Conservation (phyloP, 2,888 invertebrate species). For the Xanthostigma xanthostigma region DNA sequence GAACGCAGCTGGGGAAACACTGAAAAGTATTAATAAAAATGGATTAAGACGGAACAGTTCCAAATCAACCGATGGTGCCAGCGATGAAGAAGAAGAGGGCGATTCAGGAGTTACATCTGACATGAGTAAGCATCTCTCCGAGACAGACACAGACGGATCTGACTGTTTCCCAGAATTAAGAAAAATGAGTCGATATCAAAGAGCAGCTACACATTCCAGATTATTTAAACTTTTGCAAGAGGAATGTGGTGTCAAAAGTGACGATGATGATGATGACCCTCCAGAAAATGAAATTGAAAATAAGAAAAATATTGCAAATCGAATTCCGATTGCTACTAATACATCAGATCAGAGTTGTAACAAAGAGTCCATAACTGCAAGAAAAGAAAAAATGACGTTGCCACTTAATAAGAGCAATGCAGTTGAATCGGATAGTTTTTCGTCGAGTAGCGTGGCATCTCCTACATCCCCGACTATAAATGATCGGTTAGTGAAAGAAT, state of each 20-base stretch:
- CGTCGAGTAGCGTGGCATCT: slow-evolving; percentile 36
- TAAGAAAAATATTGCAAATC: slow-evolving; percentile 6
- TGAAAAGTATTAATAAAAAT: slow-evolving; percentile 5
- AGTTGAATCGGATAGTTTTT: slow-evolving; percentile 35
- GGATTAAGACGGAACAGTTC: slow-evolving; percentile 24
- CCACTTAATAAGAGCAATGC: slow-evolving; percentile 30
- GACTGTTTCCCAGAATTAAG: slow-evolving; percentile 42
- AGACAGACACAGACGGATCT: slow-evolving; percentile 41
- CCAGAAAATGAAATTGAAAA: slow-evolving; percentile 11
- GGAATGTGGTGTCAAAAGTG: slow-evolving; percentile 31
- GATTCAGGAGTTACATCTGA: slow-evolving; percentile 59
- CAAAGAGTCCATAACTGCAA: slow-evolving; percentile 27
- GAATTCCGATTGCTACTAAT: slow-evolving; percentile 14
- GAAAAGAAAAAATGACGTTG: slow-evolving; percentile 35
- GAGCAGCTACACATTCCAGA: slow-evolving; percentile 58
- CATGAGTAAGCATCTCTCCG: slow-evolving; percentile 50
- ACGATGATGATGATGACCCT: slow-evolving; percentile 21
- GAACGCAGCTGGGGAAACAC: slow-evolving; percentile 13
- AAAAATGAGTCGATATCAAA: slow-evolving; percentile 44
- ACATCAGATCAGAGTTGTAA: slow-evolving; percentile 16
- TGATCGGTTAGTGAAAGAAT: slow-evolving; percentile 39
- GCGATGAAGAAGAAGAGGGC: slow-evolving; percentile 41
- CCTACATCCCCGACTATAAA: slow-evolving; percentile 31
- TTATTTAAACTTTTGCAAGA: slow-evolving; percentile 50
- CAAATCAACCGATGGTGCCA: slow-evolving; percentile 26